Conservation (phyloP, 2,113 vertebrate species). For the Ovis aries region ARS-UI_Ramb_v3.0 NC_056071.1:17960001-17960500, state of each 20-base stretch:
- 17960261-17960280: rapidly evolving
- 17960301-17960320: no score
- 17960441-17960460: background rate
- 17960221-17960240: background rate
- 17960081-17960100: background rate
- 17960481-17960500: background rate
- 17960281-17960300: background rate
- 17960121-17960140: background rate
- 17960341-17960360: background rate
- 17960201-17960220: background rate
- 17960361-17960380: background rate
- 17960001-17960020: background rate
- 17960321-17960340: background rate
- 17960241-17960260: background rate
- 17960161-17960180: background rate
- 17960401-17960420: background rate
- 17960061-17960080: background rate
- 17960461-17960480: background rate
- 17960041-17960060: background rate
- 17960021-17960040: background rate
- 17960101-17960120: background rate
- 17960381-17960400: background rate
- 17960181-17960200: background rate
- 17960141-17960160: background rate
- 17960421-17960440: background rate